Evolutionary conservation across 2,888 invertebrate species (phyloP).

Genomic region (Abrostola tripartita): DNA sequence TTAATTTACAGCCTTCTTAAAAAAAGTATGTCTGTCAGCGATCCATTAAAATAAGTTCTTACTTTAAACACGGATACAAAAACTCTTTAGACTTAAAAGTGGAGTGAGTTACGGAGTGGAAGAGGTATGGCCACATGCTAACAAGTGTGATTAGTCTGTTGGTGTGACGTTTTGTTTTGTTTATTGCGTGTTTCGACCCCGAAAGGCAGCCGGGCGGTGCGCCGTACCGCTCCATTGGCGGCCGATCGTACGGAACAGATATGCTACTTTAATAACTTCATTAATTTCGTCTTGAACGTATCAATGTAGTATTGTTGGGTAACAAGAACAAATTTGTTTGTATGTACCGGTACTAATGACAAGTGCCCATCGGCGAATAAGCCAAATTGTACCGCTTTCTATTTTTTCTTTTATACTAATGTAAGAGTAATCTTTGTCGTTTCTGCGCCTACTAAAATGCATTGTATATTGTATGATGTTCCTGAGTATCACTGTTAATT

Average conservation of each 20-base stretch:
- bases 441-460: no score
- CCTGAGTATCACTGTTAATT: no score
- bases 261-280: slow-evolving; percentile 67
- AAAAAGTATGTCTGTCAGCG: not conserved
- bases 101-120: not conserved
- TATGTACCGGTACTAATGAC: slow-evolving; percentile 20
- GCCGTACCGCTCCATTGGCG: slow-evolving; percentile 68
- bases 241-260: slow-evolving; percentile 72
- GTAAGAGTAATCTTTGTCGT: slow-evolving; percentile 5
- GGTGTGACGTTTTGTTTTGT: slow-evolving; percentile 53
- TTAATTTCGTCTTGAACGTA: slow-evolving; percentile 60
- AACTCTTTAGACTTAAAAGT: not conserved
- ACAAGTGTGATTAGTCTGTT: slow-evolving; percentile 38
- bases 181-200: slow-evolving; percentile 63
- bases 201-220: slow-evolving; percentile 70
- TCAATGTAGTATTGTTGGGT: slow-evolving; percentile 41
- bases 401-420: slow-evolving; percentile 8
- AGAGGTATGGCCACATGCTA: slow-evolving; percentile 15
- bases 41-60: no score
- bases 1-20: no score
- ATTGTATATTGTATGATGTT: no score
- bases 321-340: slow-evolving; percentile 31
- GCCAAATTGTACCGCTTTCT: slow-evolving; percentile 10
- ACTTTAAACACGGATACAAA: not conserved
- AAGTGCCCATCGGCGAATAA: slow-evolving; percentile 11